A percentile compares a stretch with the other conserved stretches of the same genome.
phyloP scores from a whole-genome alignment of 2,797 vertebrate species.

The Halcyon chelicuti region DNA sequence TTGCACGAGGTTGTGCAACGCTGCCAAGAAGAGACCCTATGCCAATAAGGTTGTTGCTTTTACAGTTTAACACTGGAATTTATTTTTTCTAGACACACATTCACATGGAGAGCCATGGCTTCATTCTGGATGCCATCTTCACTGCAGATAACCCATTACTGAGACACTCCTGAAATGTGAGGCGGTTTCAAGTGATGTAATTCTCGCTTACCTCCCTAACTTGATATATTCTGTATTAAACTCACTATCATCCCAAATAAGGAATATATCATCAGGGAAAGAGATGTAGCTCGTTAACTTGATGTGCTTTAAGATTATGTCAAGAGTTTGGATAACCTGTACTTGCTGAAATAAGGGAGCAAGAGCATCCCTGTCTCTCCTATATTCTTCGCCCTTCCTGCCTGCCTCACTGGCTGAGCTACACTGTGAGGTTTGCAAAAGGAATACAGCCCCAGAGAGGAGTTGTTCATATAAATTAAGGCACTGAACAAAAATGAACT shows the following conservation, averaged over 20 bases:
- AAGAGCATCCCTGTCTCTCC: neutral
- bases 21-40: neutral
- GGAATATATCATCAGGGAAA: neutral
- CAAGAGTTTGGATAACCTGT: neutral
- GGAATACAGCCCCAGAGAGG: neutral
- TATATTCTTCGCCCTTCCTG: neutral
- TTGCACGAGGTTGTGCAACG: neutral
- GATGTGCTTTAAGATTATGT: rapidly evolving
- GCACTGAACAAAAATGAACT: neutral
- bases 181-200: neutral
- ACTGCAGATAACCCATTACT: neutral
- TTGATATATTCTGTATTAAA: neutral
- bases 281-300: neutral
- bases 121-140: neutral
- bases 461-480: neutral
- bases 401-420: neutral
- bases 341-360: neutral
- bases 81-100: neutral
- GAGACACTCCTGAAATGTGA: neutral
- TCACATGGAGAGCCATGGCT: neutral
- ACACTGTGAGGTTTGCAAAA: neutral
- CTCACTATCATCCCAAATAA: neutral
- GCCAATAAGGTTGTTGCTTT: neutral
- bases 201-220: neutral
- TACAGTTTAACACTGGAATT: neutral